Base-by-base conservation (phyloP, 2,113 vertebrate genomes). In the Cinclus cinclus region DNA sequence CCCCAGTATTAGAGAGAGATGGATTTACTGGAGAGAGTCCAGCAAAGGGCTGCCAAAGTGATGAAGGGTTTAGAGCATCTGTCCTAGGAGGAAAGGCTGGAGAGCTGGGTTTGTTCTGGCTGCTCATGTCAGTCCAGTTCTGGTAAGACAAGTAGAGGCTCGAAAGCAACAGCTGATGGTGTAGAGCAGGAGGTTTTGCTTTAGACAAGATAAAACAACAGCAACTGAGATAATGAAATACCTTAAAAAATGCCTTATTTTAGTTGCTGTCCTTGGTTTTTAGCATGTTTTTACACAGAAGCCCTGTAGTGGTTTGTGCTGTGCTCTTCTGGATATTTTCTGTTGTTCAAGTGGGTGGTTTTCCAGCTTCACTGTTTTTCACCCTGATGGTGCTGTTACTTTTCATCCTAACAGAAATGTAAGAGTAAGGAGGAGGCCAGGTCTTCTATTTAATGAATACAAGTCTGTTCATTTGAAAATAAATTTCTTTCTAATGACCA, bases 1-100 rank as follows among this genome's bases (percentile, higher is more conserved):
- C 13, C 41, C 18, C 42, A 0, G 0, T 41, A 28, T 28, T 15
- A 25, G 37, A 78, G n/a, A 33, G 42, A 55, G 39, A 20, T 24
- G 24, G 23, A 55, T 24, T 6, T 53, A 16, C 5, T 60, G 64
- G 42, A 75, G 37, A n/a, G 55, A 67, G 65, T 74, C 47, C 50
- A 67, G 13, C 4, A 5, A n/a, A 58, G 52, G 21, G 16, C 35
- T 19, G 4, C 28, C 15, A 44, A 6, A 46, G 17, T 71, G 56
- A 2, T 49, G 22, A 37, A 28, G 12, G 28, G 11, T 28, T 44
- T 65, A 67, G 33, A 78, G 27, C 64, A 28, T 56, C 65, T 82
- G 11, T 90, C 20, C 44, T 37, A 4, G 59, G 59, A 63, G 58
- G 53, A 18, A 22, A 41, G 47, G 35, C 80, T 70, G 58, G 39